These are phyloP conservation scores for Caenorhabditis japonica DNA, from an alignment of 2,888 invertebrate species.

Conservation along the genomic window DNA sequence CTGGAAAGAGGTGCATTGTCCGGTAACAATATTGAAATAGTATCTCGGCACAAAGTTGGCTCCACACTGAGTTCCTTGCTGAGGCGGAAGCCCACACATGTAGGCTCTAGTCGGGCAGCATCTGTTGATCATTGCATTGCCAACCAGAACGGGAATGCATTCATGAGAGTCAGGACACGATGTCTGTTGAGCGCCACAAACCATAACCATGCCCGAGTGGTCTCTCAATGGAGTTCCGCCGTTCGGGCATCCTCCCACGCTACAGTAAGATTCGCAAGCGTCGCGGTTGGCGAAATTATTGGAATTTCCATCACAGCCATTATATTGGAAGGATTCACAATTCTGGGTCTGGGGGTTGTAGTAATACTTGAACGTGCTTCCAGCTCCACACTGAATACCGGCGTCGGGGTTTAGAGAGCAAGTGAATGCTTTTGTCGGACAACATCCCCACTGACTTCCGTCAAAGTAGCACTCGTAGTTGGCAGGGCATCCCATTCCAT, in stretches of 20 bases:
- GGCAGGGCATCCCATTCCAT: slow-evolving; percentile 66
- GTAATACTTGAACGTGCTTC: slow-evolving; percentile 66
- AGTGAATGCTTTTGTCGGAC: slow-evolving; percentile 65
- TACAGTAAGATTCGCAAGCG: slow-evolving; percentile 68
- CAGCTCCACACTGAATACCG: slow-evolving; percentile 69
- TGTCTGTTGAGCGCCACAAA: slow-evolving; percentile 49
- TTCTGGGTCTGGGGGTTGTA: slow-evolving; percentile 67
- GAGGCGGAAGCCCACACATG: slow-evolving; percentile 67
- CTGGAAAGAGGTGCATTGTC: slow-evolving; percentile 67
- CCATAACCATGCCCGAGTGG: slow-evolving; percentile 63
- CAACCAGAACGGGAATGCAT: slow-evolving; percentile 63
- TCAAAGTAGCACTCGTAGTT: slow-evolving; percentile 74
- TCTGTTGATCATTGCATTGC: slow-evolving; percentile 57
- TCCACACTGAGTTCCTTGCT: slow-evolving; percentile 63
- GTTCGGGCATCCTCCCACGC: slow-evolving; percentile 69
- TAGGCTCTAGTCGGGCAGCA: slow-evolving; percentile 69
- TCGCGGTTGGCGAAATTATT: slow-evolving; percentile 69
- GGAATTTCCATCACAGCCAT: slow-evolving; percentile 64
- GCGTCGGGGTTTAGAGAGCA: slow-evolving; percentile 65
- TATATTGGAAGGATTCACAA: slow-evolving; percentile 63
- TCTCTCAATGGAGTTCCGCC: slow-evolving; percentile 65
- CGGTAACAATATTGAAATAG: slow-evolving; percentile 75
- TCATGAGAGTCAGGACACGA: slow-evolving; percentile 67
- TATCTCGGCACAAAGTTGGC: slow-evolving; percentile 56
- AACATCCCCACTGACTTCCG: slow-evolving; percentile 67